A percentile compares a stretch with the other conserved stretches of the same genome.
These are phyloP conservation scores for Gastrophysa polygoni DNA, from an alignment of 2,888 invertebrate species.

Conservation along the genomic window DNA sequence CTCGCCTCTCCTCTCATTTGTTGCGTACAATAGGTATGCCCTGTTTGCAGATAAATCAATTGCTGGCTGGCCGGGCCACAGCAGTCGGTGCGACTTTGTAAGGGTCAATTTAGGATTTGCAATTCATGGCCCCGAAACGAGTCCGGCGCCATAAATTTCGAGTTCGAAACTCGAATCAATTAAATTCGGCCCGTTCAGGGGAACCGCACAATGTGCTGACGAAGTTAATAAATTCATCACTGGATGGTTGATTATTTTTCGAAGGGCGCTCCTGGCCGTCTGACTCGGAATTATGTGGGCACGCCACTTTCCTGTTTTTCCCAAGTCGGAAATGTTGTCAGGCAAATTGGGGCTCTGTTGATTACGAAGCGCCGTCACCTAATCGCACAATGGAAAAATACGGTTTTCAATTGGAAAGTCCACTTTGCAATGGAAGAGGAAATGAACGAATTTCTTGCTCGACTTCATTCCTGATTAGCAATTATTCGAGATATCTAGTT, in stretches of 20 bases:
- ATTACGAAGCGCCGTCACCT: neutral
- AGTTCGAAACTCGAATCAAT: slow-evolving; percentile 7
- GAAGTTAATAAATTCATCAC: slow-evolving; percentile 25
- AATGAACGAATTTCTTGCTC: too few relatives aligned
- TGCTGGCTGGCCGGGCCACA: slow-evolving; percentile 41
- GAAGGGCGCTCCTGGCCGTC: slow-evolving; percentile 28
- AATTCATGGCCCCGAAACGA: slow-evolving; percentile 42
- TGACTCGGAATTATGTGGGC: slow-evolving; percentile 36
- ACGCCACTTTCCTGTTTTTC: slow-evolving; percentile 44
- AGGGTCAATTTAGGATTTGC: slow-evolving; percentile 49
- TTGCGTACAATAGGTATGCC: slow-evolving; percentile 49
- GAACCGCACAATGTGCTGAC: slow-evolving; percentile 2
- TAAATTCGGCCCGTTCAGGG: neutral
- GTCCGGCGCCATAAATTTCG: slow-evolving; percentile 9
- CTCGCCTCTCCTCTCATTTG: slow-evolving; percentile 39
- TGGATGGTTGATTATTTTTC: slow-evolving; percentile 39
- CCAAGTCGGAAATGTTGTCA: slow-evolving; percentile 32
- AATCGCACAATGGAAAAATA: neutral
- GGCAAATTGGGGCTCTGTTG: slow-evolving; percentile 25
- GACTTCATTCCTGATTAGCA: too few relatives aligned
- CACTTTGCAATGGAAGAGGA: too few relatives aligned
- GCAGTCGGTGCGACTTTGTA: slow-evolving; percentile 47
- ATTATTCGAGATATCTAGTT: too few relatives aligned
- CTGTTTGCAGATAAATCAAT: slow-evolving; percentile 54
- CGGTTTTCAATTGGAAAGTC: too few relatives aligned